These are phyloP conservation scores for Dendrolimus punctatus DNA, from an alignment of 1,140 invertebrate species.

Conservation along the genomic window DNA sequence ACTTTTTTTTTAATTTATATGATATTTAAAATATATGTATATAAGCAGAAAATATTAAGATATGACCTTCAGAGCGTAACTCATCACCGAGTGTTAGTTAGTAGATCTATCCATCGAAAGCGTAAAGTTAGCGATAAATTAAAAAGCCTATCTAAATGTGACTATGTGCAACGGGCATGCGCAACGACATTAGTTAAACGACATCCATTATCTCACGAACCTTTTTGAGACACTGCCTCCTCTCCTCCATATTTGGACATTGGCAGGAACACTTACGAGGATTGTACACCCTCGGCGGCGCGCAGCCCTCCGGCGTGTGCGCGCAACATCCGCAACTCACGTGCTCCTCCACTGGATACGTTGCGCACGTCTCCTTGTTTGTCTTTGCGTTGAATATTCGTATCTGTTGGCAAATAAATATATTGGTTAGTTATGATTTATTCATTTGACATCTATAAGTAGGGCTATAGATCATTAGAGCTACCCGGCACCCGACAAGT, in stretches of 20 bases:
- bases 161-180: background rate
- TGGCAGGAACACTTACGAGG: conserved; percentile 67
- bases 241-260: conserved; percentile 55
- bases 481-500: too few relatives aligned
- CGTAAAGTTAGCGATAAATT: conserved; percentile 1
- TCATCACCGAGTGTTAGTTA: too few relatives aligned
- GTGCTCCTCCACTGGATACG: conserved; percentile 46
- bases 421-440: too few relatives aligned
- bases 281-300: conserved; percentile 40
- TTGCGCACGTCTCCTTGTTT: conserved; percentile 46
- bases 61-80: too few relatives aligned
- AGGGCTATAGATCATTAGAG: too few relatives aligned
- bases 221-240: conserved; percentile 50
- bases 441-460: too few relatives aligned
- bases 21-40: too few relatives aligned
- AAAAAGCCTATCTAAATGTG: background rate
- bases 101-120: background rate
- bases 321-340: conserved; percentile 46
- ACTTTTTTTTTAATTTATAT: too few relatives aligned
- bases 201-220: conserved; percentile 67
- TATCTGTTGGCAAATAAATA: conserved; percentile 28
- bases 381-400: conserved; percentile 53
- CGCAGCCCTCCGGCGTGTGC: conserved; percentile 28
- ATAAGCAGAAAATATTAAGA: too few relatives aligned
- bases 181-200: background rate